phyloP scores from a whole-genome alignment of 2,113 vertebrate genomes.

The Ptychochromis oligacanthus region DNA sequence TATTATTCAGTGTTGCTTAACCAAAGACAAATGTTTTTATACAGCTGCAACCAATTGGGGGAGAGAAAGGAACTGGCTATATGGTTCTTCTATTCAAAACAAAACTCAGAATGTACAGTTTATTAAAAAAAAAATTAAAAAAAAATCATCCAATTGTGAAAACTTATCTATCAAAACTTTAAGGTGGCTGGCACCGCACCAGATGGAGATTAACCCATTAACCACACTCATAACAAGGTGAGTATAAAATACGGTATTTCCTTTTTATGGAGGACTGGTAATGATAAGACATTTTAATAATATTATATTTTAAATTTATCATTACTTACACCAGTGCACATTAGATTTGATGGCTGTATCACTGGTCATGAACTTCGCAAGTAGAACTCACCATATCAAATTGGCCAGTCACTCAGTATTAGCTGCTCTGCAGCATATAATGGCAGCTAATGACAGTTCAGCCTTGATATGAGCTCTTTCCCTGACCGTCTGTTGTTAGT shows the following conservation, averaged over 20 bases:
- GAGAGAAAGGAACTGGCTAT: not conserved
- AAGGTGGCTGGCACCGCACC: not conserved
- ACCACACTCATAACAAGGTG: not conserved
- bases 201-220: constrained; percentile 2
- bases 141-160: not conserved
- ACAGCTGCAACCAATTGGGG: not conserved
- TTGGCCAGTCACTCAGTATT: constrained; percentile 38
- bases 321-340: not conserved
- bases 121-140: no score
- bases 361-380: constrained; percentile 47
- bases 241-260: constrained; percentile 10
- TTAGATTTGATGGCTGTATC: constrained; percentile 23
- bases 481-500: constrained; percentile 58
- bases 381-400: constrained; percentile 14
- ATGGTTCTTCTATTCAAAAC: not conserved
- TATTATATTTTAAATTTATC: not conserved
- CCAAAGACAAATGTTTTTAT: no score
- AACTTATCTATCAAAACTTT: not conserved
- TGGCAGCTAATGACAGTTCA: constrained; percentile 53
- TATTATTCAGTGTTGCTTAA: no score
- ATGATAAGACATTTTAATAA: constrained; percentile 8
- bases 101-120: no score
- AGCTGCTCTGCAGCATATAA: constrained; percentile 43
- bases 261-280: constrained; percentile 9
- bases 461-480: constrained; percentile 54